phyloP scores from a whole-genome alignment of 2,113 vertebrate genomes.

The Cyanoramphus novaezelandiae region DNA sequence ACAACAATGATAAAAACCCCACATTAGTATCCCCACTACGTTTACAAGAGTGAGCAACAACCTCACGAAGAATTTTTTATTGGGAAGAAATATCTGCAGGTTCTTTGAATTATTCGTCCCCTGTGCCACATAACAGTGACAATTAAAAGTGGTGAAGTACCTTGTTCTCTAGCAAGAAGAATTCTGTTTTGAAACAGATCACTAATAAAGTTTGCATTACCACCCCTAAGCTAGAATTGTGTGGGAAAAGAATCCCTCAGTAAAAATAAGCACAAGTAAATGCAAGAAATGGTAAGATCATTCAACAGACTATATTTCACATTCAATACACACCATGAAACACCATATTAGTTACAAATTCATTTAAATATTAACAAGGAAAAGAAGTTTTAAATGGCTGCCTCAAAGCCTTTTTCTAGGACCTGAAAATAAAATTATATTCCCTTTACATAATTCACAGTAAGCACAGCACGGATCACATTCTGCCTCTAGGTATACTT shows the following conservation, averaged over 20 bases:
- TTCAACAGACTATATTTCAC: background rate
- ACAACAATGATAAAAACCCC: rapidly evolving
- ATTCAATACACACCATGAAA: background rate
- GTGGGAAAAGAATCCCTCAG: rapidly evolving
- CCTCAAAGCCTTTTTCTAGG: background rate
- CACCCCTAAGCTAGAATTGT: background rate
- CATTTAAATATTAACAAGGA: background rate
- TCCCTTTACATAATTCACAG: background rate
- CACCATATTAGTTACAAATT: background rate
- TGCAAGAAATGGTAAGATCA: background rate
- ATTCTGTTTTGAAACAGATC: background rate
- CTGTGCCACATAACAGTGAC: rapidly evolving
- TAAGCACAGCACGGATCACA: background rate
- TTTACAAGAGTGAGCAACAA: too few relatives aligned
- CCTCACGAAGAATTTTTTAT: rapidly evolving
- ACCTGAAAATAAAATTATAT: background rate
- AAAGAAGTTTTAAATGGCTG: background rate
- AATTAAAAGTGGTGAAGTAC: background rate
- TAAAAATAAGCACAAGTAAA: background rate
- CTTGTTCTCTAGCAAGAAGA: background rate
- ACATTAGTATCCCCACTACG: rapidly evolving
- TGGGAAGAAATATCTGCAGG: background rate
- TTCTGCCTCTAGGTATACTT: background rate
- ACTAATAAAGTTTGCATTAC: background rate
- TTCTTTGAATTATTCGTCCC: background rate